Conservation (phyloP, 1,140 invertebrate species). For the Bombus breviceps region DNA sequence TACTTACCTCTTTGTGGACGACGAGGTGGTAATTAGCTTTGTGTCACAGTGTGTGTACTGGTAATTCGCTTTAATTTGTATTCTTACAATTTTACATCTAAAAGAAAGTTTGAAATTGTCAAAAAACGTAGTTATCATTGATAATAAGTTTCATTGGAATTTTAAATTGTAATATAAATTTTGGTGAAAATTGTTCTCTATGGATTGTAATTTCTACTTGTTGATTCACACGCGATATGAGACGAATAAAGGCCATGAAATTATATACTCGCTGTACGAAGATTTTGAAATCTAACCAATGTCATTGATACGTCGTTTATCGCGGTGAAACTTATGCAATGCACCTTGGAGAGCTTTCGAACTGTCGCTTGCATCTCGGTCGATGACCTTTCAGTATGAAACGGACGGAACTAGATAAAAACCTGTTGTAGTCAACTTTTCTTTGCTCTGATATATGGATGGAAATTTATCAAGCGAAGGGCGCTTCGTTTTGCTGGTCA, state of each 20-base stretch:
- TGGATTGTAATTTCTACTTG: not conserved
- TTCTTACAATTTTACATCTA: not conserved
- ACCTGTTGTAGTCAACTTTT: not conserved
- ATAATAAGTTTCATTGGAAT: not conserved
- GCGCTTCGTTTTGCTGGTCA: not conserved
- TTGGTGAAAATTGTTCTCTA: not conserved
- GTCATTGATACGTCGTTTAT: too few relatives aligned
- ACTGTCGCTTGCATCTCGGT: not conserved
- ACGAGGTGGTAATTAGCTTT: not conserved
- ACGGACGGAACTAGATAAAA: not conserved
- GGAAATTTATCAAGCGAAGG: not conserved
- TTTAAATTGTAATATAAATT: not conserved
- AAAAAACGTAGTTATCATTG: not conserved
- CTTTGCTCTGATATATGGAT: not conserved
- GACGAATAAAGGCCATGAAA: not conserved
- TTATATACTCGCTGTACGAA: too few relatives aligned
- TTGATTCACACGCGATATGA: not conserved
- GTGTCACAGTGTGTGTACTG: too few relatives aligned
- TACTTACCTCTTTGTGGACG: constrained; percentile 5
- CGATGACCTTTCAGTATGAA: not conserved
- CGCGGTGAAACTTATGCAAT: not conserved
- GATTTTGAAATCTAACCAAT: not conserved
- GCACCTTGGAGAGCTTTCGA: too few relatives aligned
- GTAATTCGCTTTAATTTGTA: not conserved
- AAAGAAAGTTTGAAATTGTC: not conserved